Percentiles rank a stretch among this genome's conserved stretches.
These are phyloP conservation scores for Rotaria sp. DNA, from an alignment of 2,888 invertebrate species.

Conservation along the genomic window DNA sequence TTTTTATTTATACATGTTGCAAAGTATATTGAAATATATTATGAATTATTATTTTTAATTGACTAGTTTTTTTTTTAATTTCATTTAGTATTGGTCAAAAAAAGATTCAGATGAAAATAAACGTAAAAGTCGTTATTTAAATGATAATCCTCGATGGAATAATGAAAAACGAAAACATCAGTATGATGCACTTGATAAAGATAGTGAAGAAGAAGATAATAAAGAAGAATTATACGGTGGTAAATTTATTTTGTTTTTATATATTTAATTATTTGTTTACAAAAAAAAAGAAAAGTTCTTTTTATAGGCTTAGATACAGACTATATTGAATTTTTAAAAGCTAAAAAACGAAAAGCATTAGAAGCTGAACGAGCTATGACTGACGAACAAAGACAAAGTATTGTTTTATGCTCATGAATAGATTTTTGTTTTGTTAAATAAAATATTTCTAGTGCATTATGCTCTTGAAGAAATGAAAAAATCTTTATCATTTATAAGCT, in stretches of 20 bases:
- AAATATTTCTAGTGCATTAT: neutral
- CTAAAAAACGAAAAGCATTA: neutral
- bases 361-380: neutral
- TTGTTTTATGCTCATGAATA: neutral
- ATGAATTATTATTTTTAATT: neutral
- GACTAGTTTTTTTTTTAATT: neutral
- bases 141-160: neutral
- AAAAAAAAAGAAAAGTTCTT: too few species aligned
- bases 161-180: neutral
- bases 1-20: slow-evolving; percentile 36
- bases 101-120: neutral
- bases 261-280: neutral
- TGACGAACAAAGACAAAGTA: slow-evolving; percentile 17
- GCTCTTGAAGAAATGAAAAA: slow-evolving; percentile 6
- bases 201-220: neutral
- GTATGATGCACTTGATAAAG: neutral
- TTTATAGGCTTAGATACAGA: slow-evolving; percentile 29
- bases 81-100: neutral
- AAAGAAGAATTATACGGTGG: neutral
- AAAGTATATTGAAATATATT: slow-evolving; percentile 34
- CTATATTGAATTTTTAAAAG: slow-evolving; percentile 32
- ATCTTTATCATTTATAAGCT: neutral
- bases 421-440: neutral
- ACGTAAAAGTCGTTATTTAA: neutral
- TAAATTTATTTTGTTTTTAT: neutral